A percentile compares a stretch with the other conserved stretches of the same genome.
Conservation (phyloP, 2,888 invertebrate genomes). For the Drosophila suboccidentalis region DNA sequence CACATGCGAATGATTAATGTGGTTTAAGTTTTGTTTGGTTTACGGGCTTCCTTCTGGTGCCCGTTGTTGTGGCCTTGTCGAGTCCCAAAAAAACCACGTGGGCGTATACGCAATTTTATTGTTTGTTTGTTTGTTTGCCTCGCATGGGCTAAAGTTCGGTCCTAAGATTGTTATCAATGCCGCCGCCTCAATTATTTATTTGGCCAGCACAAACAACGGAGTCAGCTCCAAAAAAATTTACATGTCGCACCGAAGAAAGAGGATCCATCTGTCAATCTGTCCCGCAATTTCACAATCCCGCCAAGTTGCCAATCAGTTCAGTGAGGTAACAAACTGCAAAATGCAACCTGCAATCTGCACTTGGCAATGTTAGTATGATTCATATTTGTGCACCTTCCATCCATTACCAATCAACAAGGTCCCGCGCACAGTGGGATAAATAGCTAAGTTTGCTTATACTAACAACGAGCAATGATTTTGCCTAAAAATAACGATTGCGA, state of each 20-base stretch:
- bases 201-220: slow-evolving; percentile 46
- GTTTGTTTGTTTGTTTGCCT: slow-evolving; percentile 28
- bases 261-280: slow-evolving; percentile 4
- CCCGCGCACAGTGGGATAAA: neutral
- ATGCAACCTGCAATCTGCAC: slow-evolving; percentile 15
- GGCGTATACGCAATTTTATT: slow-evolving; percentile 67
- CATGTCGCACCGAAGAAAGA: slow-evolving; percentile 1
- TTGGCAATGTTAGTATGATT: slow-evolving; percentile 9
- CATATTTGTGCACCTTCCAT: slow-evolving; percentile 8
- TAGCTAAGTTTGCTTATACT: neutral
- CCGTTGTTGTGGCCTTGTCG: slow-evolving; percentile 29
- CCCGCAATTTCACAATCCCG: neutral
- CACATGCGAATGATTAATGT: slow-evolving; percentile 75
- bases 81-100: slow-evolving; percentile 18
- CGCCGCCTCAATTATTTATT: slow-evolving; percentile 56
- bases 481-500: too few relatives aligned
- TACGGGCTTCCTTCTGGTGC: slow-evolving; percentile 5
- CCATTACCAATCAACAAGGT: slow-evolving; percentile 26
- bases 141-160: slow-evolving; percentile 26
- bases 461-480: too few relatives aligned
- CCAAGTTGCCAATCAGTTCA: slow-evolving; percentile 23
- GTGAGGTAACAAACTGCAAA: slow-evolving; percentile 9
- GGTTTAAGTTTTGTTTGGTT: slow-evolving; percentile 42
- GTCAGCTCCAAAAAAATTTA: slow-evolving; percentile 16
- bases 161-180: slow-evolving; percentile 45